These are phyloP conservation scores for Esperia sulphurella DNA, from an alignment of 2,888 invertebrate genomes.

Conservation along the genomic window DNA sequence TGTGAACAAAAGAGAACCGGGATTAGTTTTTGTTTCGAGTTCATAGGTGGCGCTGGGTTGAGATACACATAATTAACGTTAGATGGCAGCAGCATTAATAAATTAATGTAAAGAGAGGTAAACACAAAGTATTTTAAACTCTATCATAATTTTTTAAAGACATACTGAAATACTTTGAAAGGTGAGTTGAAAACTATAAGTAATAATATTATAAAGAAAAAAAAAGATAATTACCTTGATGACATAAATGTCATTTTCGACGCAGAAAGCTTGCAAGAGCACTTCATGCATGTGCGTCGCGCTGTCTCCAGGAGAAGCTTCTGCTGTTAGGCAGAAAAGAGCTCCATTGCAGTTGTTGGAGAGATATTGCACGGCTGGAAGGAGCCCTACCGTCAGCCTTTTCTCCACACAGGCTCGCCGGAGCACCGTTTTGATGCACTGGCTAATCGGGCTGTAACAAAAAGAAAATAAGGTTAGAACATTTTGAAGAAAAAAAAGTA, in stretches of 20 bases:
- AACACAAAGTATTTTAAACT: no score
- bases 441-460: constrained; percentile 65
- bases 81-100: no score
- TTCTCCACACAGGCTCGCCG: constrained; percentile 75
- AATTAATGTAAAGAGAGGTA: no score
- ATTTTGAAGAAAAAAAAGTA: neutral
- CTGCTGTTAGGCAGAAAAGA: constrained; percentile 84
- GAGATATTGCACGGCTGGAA: constrained; percentile 81
- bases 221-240: constrained; percentile 80
- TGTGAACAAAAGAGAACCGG: constrained; percentile 50
- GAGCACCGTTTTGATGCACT: constrained; percentile 75
- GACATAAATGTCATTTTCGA: constrained; percentile 87
- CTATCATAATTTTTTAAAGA: no score
- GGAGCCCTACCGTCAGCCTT: constrained; percentile 81
- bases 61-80: no score
- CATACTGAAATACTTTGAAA: neutral
- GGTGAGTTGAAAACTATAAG: neutral
- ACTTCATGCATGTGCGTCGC: constrained; percentile 89
- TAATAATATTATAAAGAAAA: neutral
- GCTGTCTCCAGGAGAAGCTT: constrained; percentile 84
- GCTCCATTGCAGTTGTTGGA: constrained; percentile 81
- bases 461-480: constrained; percentile 10
- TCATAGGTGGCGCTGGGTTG: neutral
- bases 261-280: constrained; percentile 87
- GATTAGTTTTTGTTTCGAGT: neutral